These are phyloP conservation scores for Palloptera scutellata DNA, from an alignment of 2,888 invertebrate species.

Conservation along the genomic window DNA sequence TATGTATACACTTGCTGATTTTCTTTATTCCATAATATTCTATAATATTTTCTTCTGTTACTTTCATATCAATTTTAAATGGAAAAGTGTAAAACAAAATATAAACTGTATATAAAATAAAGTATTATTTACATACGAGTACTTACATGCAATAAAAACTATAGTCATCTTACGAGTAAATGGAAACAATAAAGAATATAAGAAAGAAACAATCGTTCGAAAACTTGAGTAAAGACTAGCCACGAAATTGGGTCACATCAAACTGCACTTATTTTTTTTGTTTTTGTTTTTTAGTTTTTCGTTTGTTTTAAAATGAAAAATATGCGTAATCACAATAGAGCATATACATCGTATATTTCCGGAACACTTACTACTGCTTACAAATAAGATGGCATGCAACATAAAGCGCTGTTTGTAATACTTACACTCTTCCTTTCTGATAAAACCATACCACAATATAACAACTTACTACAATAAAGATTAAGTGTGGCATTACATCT, in stretches of 20 bases:
- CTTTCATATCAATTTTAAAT: conserved; percentile 9
- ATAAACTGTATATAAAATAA: conserved; percentile 12
- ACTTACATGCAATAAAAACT: conserved; percentile 18
- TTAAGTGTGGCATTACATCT: no score
- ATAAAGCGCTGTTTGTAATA: conserved; percentile 23
- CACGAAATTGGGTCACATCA: conserved; percentile 35
- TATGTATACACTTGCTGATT: neutral
- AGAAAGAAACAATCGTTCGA: no score
- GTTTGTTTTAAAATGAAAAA: conserved; percentile 1
- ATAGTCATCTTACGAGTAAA: conserved; percentile 37
- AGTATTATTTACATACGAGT: no score
- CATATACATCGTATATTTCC: conserved; percentile 46
- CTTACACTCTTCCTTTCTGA: conserved; percentile 41
- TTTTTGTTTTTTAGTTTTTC: neutral
- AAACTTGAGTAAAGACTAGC: neutral
- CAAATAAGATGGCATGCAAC: conserved; percentile 3
- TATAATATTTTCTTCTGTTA: conserved; percentile 10
- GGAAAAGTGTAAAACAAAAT: no score
- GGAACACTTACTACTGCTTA: conserved; percentile 39
- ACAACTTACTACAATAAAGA: neutral
- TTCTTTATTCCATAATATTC: conserved; percentile 27
- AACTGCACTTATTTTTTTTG: conserved; percentile 23
- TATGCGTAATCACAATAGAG: conserved; percentile 29
- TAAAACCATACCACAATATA: conserved; percentile 29
- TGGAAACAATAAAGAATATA: no score